A percentile compares a stretch with the other conserved stretches of the same genome.
phyloP scores from a whole-genome alignment of 2,113 vertebrate species.

The Elaphurus davidianus region DNA sequence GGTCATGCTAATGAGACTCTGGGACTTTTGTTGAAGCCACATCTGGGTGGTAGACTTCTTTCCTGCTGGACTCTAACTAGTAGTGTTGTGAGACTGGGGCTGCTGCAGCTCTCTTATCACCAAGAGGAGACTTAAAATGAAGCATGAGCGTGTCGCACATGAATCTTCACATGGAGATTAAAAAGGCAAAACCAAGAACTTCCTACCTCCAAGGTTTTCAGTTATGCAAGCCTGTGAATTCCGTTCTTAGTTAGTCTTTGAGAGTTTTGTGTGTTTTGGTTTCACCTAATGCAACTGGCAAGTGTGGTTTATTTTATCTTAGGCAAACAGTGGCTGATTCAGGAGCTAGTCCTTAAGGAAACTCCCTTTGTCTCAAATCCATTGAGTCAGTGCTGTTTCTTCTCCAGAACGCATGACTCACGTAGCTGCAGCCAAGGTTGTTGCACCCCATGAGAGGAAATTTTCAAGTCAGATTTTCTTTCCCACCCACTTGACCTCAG shows the following conservation, averaged over 20 bases:
- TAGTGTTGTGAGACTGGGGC: not conserved
- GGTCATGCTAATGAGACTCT: not conserved
- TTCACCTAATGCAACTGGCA: not conserved
- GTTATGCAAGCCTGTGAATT: not conserved
- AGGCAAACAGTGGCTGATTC: not conserved
- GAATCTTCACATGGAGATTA: not conserved
- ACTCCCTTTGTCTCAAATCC: conserved; percentile 5
- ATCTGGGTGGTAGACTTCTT: not conserved
- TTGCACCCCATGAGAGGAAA: not conserved
- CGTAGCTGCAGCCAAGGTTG: not conserved
- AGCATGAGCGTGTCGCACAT: not conserved
- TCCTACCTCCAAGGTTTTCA: not conserved
- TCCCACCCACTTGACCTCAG: not conserved
- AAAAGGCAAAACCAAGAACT: not conserved
- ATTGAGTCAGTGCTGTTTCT: not conserved
- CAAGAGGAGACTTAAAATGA: not conserved
- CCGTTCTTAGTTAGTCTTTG: not conserved
- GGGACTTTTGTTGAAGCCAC: not conserved
- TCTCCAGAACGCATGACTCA: conserved; percentile 23
- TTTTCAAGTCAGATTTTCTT: not conserved
- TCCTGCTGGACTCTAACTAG: not conserved
- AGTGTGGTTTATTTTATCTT: not conserved
- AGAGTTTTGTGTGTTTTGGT: not conserved
- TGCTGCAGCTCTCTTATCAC: not conserved
- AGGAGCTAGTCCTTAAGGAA: conserved; percentile 29